Evolutionary conservation across 2,797 vertebrate species (phyloP), one percentile per base, ranked within the genome.

Genomic region (Alcedo quadribrachys): DNA sequence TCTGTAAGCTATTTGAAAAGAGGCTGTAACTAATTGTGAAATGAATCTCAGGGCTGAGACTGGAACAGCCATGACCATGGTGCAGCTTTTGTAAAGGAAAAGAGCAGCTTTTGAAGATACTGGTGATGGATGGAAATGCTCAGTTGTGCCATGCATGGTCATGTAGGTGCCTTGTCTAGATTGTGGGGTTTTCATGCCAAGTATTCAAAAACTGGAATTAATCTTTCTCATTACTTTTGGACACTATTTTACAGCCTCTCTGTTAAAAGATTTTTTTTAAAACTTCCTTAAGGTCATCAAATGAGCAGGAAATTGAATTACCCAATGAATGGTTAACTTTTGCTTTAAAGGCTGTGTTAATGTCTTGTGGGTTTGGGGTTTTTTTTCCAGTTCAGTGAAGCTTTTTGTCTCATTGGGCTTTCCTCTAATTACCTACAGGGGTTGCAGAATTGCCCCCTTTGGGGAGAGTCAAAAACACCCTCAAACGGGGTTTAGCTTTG

Each of bases 181-280:
- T 28, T 73, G n/a, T 63, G 19, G 0, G 19, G 0, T 45, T 28
- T 71, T 62, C 14, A 24, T 35, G 43, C 15, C 45, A 42, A 57
- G 7, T 21, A 30, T 63, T 87, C 32, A 55, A 65, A 71, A 75
- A 5, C 21, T 58, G 40, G 45, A 67, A 24, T 50, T 67, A 0
- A 0, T 40, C 4, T 1, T 25, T 71, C 28, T 68, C 11, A 5
- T 14, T 5, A 1, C 27, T 73, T 73, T 63, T 8, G 13, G 16
- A 30, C 2, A 0, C 17, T 35, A 11, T 42, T 53, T 70, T 74
- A 58, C 24, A 53, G 32, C 15, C 15, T 19, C 12, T 46, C 25
- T 7, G 8, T 57, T 62, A 42, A 62, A 5, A 3, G 24, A 4
- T 30, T 87, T 82, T 33, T n/a, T n/a, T 55, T 21, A 19, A 15